Evolutionary conservation across 2,888 invertebrate genomes (phyloP).

Genomic region (Andrena bicolor): DNA sequence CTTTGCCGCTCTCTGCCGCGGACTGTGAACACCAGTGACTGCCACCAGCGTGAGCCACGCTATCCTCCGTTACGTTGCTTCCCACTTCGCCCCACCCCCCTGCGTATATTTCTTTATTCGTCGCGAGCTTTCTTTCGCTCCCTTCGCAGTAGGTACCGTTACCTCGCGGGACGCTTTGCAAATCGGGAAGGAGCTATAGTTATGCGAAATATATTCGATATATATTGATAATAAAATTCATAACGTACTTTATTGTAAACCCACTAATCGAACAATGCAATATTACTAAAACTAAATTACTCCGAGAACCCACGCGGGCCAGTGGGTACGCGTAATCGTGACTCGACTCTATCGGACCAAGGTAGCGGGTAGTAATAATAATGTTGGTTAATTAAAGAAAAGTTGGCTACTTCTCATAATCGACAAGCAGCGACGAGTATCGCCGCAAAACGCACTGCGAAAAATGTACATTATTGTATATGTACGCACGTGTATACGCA

Average conservation of each 20-base stretch:
- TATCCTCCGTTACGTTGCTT: conserved; percentile 49
- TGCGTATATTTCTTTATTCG: not conserved
- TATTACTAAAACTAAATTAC: conserved; percentile 75
- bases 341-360: not conserved
- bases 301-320: conserved; percentile 51
- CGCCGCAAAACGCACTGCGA: not conserved
- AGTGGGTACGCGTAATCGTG: not conserved
- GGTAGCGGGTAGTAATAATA: not conserved
- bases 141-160: not conserved
- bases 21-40: conserved; percentile 43
- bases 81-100: conserved; percentile 2
- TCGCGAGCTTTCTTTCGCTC: too few relatives aligned
- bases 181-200: too few relatives aligned
- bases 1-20: conserved; percentile 13
- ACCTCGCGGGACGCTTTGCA: too few relatives aligned
- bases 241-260: conserved; percentile 80
- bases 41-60: not conserved
- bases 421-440: not conserved
- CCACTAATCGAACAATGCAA: conserved; percentile 77
- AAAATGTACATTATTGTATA: too few relatives aligned
- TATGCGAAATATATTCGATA: too few relatives aligned
- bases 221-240: conserved; percentile 72
- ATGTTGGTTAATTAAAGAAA: not conserved
- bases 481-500: too few relatives aligned
- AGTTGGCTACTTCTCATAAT: not conserved